Percentiles rank a stretch among this genome's conserved stretches.
Evolutionary conservation across 2,113 vertebrate species (phyloP).

Genomic region (Platycercus adscitus): DNA sequence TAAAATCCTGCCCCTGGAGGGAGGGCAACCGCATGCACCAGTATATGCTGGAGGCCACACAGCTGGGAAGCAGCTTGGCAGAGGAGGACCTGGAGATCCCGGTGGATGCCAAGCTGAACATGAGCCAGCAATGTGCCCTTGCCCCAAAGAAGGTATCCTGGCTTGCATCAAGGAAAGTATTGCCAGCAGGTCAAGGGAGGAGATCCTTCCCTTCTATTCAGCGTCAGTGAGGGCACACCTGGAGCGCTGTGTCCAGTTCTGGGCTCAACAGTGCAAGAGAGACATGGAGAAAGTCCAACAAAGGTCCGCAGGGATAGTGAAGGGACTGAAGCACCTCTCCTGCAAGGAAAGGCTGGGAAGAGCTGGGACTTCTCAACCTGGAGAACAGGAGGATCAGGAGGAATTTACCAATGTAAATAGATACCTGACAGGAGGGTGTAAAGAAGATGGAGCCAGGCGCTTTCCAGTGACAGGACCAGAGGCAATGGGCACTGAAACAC

Average conservation of each 20-base stretch:
- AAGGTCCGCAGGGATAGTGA: background rate
- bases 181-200: background rate
- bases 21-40: rapidly evolving
- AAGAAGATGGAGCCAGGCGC: rapidly evolving
- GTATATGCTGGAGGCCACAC: too few species aligned
- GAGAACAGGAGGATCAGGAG: background rate
- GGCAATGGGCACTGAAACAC: background rate
- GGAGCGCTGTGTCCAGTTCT: background rate
- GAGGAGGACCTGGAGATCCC: background rate
- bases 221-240: background rate
- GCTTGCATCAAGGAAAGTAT: background rate
- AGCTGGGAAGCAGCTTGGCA: background rate
- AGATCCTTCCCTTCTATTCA: background rate
- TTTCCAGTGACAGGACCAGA: background rate
- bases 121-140: background rate
- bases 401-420: background rate
- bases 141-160: background rate
- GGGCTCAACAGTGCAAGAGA: background rate
- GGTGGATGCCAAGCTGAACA: background rate
- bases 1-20: background rate
- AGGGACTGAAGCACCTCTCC: background rate
- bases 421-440: background rate
- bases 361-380: background rate
- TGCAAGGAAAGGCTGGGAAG: background rate
- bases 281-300: background rate